Evolutionary conservation across 2,113 vertebrate genomes (phyloP).

Genomic region (Conger conger): DNA sequence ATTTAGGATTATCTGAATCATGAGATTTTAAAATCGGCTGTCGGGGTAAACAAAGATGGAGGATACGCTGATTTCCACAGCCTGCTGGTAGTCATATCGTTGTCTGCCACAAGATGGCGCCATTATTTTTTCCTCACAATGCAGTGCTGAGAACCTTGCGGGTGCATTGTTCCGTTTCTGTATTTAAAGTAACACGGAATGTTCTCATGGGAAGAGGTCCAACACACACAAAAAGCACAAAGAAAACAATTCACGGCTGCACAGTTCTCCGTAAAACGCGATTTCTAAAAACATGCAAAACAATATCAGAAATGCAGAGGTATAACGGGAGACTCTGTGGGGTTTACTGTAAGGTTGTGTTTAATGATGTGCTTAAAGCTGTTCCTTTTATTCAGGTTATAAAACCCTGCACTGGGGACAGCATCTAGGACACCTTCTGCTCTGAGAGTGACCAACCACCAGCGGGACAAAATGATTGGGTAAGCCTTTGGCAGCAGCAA

Average conservation of each 20-base stretch:
- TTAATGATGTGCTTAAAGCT: background rate
- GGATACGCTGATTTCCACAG: background rate
- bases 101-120: background rate
- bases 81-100: background rate
- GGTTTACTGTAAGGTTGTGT: background rate
- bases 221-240: background rate
- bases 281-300: too few relatives aligned
- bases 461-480: slow-evolving; percentile 20
- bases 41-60: background rate
- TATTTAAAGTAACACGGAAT: background rate
- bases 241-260: background rate
- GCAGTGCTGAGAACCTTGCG: too few relatives aligned
- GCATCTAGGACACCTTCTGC: background rate
- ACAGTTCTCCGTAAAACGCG: too few relatives aligned
- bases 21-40: background rate
- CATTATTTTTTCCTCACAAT: background rate
- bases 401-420: background rate
- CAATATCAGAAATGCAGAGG: background rate
- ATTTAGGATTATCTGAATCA: background rate
- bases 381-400: background rate
- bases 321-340: background rate
- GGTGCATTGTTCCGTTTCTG: background rate
- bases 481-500: slow-evolving; percentile 19
- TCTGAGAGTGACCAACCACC: background rate
- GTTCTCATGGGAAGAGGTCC: background rate